Conservation (phyloP, 2,797 vertebrate genomes). For the Orientallactaga sibirica region DNA sequence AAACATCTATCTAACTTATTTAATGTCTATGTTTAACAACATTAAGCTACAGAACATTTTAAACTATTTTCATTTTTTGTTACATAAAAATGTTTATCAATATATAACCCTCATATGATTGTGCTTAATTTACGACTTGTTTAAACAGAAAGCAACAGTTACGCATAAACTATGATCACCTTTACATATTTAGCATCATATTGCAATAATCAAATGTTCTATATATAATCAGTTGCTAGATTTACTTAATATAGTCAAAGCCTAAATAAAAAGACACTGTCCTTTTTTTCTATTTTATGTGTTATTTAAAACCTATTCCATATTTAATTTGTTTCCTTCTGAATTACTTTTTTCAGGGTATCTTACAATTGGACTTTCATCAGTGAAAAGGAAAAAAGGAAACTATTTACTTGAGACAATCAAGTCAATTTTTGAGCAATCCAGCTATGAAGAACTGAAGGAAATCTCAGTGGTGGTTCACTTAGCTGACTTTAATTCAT, state of each 20-base stretch:
- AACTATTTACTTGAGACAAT: conserved; percentile 98
- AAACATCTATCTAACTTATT: conserved; percentile 17
- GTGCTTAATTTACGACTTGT: not conserved
- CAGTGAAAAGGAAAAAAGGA: conserved; percentile 96
- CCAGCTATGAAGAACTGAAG: conserved; percentile 98
- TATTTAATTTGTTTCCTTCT: conserved; percentile 67
- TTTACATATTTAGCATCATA: conserved; percentile 41
- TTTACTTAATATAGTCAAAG: conserved; percentile 29
- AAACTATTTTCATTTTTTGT: not conserved
- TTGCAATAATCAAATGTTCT: conserved; percentile 37
- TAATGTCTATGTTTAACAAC: not conserved
- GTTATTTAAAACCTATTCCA: conserved; percentile 20
- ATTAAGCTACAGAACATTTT: conserved; percentile 39
- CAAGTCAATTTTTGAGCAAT: conserved; percentile 99
- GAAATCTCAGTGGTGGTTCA: conserved; percentile 98
- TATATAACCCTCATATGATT: not conserved
- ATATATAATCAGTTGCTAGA: conserved; percentile 27
- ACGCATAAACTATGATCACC: not conserved
- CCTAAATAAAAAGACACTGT: not conserved
- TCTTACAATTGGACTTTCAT: conserved; percentile 96
- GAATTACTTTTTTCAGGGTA: conserved; percentile 90
- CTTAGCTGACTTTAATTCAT: conserved; percentile 95
- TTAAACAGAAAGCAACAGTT: conserved; percentile 53
- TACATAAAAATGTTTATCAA: conserved; percentile 54
- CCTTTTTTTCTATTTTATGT: not conserved